Percentiles rank a stretch among this genome's conserved stretches.
These are phyloP conservation scores for Diphyllodes magnificus DNA, from an alignment of 2,113 vertebrate genomes.

Conservation along the genomic window DNA sequence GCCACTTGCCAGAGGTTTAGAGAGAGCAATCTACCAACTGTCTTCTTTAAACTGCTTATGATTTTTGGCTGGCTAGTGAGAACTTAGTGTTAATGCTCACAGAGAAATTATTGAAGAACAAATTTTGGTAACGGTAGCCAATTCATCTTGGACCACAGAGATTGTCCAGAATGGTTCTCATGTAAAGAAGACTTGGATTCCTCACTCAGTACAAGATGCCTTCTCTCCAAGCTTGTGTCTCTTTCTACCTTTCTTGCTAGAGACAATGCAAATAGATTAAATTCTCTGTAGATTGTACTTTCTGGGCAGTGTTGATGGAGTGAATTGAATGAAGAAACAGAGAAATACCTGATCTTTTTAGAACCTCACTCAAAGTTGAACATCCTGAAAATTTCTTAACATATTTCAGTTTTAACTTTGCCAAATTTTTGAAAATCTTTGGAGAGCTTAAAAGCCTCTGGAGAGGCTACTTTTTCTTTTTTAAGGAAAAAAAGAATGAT, in stretches of 20 bases:
- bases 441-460: neutral
- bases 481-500: neutral
- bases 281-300: neutral
- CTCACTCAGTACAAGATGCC: neutral
- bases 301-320: neutral
- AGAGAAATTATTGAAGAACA: neutral
- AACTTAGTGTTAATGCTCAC: neutral
- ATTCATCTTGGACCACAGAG: neutral
- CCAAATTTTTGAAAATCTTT: neutral
- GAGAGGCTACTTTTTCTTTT: neutral
- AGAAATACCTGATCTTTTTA: neutral
- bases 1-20: neutral
- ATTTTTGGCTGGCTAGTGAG: neutral
- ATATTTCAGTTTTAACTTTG: neutral
- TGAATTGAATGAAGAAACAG: neutral
- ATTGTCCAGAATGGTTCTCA: neutral
- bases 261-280: neutral
- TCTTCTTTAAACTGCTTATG: neutral
- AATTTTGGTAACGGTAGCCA: neutral
- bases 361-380: neutral
- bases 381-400: neutral
- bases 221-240: neutral
- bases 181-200: neutral
- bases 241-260: neutral
- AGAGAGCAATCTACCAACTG: accelerated